These are phyloP conservation scores for Sebastes alutus DNA, from an alignment of 2,797 vertebrate species.

Conservation along the genomic window DNA sequence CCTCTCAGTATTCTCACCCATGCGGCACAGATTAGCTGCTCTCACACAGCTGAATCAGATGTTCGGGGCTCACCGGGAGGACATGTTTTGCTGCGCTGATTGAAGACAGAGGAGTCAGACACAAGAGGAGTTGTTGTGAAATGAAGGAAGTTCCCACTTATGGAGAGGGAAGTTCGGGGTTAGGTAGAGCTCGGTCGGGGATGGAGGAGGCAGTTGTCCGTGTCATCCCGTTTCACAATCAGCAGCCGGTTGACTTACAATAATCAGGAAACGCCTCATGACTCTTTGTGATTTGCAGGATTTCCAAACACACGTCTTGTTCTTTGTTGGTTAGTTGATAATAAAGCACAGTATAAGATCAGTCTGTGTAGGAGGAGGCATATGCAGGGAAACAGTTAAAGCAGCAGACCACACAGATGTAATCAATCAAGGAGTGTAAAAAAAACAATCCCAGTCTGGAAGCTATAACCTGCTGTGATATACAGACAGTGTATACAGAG, in stretches of 20 bases:
- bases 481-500: slow-evolving; percentile 9
- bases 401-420: slow-evolving; percentile 25
- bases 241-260: slow-evolving; percentile 13
- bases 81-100: slow-evolving; percentile 45
- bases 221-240: slow-evolving; percentile 64
- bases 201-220: slow-evolving; percentile 49
- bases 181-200: slow-evolving; percentile 48
- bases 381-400: neutral
- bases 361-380: neutral
- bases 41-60: slow-evolving; percentile 39
- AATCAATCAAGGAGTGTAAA: slow-evolving; percentile 26
- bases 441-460: slow-evolving; percentile 16
- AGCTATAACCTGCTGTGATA: slow-evolving; percentile 21
- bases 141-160: slow-evolving; percentile 66
- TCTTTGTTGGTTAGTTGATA: neutral
- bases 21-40: slow-evolving; percentile 54
- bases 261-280: slow-evolving; percentile 15
- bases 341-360: neutral
- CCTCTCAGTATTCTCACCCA: slow-evolving; percentile 54
- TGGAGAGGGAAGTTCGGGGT: slow-evolving; percentile 69
- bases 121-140: slow-evolving; percentile 59
- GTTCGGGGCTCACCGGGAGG: slow-evolving; percentile 31
- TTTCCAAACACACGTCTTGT: slow-evolving; percentile 13
- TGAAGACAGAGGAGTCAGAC: slow-evolving; percentile 54
- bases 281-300: slow-evolving; percentile 5